Conservation (phyloP, 2,888 invertebrate genomes). For the Oeneis ivallda region DNA sequence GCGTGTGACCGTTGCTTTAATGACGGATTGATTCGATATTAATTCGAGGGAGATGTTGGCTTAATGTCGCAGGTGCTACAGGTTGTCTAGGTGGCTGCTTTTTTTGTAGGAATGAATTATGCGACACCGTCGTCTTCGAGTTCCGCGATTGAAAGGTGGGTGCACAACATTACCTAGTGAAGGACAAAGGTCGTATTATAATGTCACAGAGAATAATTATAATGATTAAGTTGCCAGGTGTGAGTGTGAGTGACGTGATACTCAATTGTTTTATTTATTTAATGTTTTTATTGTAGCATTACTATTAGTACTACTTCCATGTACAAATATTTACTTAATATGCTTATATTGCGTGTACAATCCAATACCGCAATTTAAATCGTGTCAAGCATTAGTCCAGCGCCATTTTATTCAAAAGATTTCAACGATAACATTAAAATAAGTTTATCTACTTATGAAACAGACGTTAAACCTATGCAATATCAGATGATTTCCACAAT, state of each 20-base stretch:
- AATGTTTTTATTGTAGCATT: neutral
- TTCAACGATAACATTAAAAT: too few relatives aligned
- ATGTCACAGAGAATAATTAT: slow-evolving; percentile 17
- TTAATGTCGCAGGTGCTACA: slow-evolving; percentile 55
- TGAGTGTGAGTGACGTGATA: neutral
- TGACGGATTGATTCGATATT: slow-evolving; percentile 80
- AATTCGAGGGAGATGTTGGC: slow-evolving; percentile 67
- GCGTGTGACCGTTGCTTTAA: slow-evolving; percentile 76
- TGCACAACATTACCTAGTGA: slow-evolving; percentile 17
- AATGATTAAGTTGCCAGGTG: slow-evolving; percentile 17
- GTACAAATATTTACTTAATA: too few relatives aligned
- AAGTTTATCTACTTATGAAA: too few relatives aligned
- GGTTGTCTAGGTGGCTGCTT: slow-evolving; percentile 55
- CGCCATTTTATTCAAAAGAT: too few relatives aligned
- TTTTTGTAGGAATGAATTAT: slow-evolving; percentile 45
- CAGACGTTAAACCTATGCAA: neutral
- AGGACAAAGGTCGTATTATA: slow-evolving; percentile 27
- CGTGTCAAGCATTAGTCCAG: too few relatives aligned
- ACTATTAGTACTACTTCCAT: too few relatives aligned
- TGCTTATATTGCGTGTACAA: neutral
- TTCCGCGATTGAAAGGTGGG: slow-evolving; percentile 36
- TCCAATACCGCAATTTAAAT: neutral
- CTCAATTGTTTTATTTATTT: neutral
- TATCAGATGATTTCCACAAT: neutral
- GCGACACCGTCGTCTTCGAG: slow-evolving; percentile 40